These are phyloP conservation scores for Stegodyphus dumicola DNA, from an alignment of 1,140 invertebrate species.

Conservation along the genomic window DNA sequence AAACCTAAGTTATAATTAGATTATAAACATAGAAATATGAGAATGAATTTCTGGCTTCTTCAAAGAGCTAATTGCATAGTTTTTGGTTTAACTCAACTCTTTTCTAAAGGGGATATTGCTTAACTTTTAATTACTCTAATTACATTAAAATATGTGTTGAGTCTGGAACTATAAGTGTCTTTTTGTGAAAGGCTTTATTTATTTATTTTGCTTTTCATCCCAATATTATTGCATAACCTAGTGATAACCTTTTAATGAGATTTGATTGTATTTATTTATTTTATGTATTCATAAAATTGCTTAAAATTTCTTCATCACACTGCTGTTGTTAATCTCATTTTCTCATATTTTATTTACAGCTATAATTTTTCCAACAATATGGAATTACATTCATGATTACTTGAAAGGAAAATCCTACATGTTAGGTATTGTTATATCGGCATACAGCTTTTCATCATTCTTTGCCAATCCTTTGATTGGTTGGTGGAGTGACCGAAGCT, in stretches of 20 bases:
- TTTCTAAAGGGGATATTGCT: too few relatives aligned
- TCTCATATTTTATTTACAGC: slow-evolving; percentile 48
- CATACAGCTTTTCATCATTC: slow-evolving; percentile 62
- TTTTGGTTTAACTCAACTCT: too few relatives aligned
- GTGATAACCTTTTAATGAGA: neutral
- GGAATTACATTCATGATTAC: slow-evolving; percentile 57
- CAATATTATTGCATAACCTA: neutral
- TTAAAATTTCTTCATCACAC: neutral
- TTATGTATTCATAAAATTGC: neutral
- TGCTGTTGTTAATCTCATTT: neutral
- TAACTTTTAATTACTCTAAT: too few relatives aligned
- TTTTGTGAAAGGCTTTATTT: too few relatives aligned
- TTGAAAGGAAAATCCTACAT: slow-evolving; percentile 39
- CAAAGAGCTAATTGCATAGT: too few relatives aligned
- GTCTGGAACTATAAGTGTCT: too few relatives aligned
- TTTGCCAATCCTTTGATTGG: slow-evolving; percentile 63
- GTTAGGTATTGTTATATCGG: slow-evolving; percentile 61
- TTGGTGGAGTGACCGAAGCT: slow-evolving; percentile 56
- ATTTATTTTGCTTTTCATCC: too few relatives aligned
- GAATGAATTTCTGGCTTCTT: too few relatives aligned
- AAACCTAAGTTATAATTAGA: too few relatives aligned
- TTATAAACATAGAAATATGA: too few relatives aligned
- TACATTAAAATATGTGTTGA: too few relatives aligned
- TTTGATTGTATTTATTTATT: neutral
- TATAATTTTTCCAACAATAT: slow-evolving; percentile 63